Percentiles rank a stretch among this genome's conserved stretches.
Evolutionary conservation across 2,113 vertebrate species (phyloP).

Genomic region (Planiliza haematocheilus): DNA sequence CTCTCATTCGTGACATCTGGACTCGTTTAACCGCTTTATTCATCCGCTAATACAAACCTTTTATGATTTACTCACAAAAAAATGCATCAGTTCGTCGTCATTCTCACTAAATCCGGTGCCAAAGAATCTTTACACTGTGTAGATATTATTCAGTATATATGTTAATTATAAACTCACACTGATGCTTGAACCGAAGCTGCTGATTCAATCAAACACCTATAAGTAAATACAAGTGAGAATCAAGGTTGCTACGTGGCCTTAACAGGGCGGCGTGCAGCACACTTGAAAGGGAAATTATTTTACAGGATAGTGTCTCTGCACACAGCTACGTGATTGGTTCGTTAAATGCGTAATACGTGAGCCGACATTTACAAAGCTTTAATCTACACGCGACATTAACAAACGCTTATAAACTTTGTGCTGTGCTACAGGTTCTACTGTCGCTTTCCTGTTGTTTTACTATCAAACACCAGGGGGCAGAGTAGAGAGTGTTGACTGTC

Average conservation of each 20-base stretch:
- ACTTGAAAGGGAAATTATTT: conserved; percentile 10
- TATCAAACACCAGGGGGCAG: conserved; percentile 53
- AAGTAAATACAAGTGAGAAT: conserved; percentile 7
- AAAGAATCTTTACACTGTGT: not conserved
- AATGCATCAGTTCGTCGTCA: not conserved
- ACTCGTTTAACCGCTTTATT: not conserved
- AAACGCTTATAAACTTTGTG: conserved; percentile 31
- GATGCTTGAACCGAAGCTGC: not conserved
- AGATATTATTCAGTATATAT: not conserved
- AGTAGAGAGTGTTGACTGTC: conserved; percentile 3
- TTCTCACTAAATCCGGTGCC: not conserved
- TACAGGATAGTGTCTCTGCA: conserved; percentile 38
- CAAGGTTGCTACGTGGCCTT: not conserved
- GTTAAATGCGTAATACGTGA: conserved; percentile 27
- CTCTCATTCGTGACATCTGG: not conserved
- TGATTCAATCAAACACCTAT: not conserved
- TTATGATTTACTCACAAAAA: no score
- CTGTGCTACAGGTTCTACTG: not conserved
- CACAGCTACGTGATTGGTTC: conserved; percentile 35
- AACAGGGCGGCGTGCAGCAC: not conserved
- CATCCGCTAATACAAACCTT: no score
- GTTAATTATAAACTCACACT: not conserved
- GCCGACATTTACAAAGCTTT: conserved; percentile 48
- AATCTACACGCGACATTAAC: conserved; percentile 27
- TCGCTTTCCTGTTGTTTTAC: conserved; percentile 16